Evolutionary conservation across 2,888 invertebrate species (phyloP).

Genomic region (Spatulosminthurus flaviceps): DNA sequence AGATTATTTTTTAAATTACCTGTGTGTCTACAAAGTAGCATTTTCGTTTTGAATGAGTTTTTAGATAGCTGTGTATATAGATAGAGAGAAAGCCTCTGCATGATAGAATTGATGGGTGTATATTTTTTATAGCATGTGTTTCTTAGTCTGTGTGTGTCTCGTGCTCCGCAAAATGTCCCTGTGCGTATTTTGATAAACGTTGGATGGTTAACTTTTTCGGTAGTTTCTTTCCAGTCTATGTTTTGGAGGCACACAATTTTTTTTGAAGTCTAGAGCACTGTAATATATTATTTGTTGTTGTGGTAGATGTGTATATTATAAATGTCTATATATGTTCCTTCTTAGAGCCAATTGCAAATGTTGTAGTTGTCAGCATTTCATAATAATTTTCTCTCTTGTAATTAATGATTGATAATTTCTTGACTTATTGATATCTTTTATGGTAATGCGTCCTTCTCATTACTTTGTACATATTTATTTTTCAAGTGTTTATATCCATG

Average conservation of each 20-base stretch:
- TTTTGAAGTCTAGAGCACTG: background rate
- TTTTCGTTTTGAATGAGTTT: background rate
- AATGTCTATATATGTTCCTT: background rate
- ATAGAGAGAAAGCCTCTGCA: background rate
- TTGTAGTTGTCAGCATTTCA: conserved; percentile 28
- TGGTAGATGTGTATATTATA: background rate
- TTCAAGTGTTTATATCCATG: conserved; percentile 40
- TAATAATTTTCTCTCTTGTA: background rate
- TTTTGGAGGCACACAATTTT: background rate
- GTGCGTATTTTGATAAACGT: background rate
- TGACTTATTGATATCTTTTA: background rate
- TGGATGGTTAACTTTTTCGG: background rate
- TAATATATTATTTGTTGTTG: background rate
- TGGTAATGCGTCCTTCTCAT: background rate
- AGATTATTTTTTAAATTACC: background rate
- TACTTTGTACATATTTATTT: conserved; percentile 9
- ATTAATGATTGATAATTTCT: background rate
- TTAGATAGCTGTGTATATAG: background rate
- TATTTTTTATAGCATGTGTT: background rate
- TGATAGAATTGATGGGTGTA: too few relatives aligned
- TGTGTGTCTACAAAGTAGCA: background rate
- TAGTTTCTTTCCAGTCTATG: conserved; percentile 10
- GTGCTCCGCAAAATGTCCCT: background rate
- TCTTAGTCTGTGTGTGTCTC: background rate
- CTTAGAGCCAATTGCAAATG: background rate